phyloP scores from a whole-genome alignment of 2,797 vertebrate species.

The Xenops minutus region DNA sequence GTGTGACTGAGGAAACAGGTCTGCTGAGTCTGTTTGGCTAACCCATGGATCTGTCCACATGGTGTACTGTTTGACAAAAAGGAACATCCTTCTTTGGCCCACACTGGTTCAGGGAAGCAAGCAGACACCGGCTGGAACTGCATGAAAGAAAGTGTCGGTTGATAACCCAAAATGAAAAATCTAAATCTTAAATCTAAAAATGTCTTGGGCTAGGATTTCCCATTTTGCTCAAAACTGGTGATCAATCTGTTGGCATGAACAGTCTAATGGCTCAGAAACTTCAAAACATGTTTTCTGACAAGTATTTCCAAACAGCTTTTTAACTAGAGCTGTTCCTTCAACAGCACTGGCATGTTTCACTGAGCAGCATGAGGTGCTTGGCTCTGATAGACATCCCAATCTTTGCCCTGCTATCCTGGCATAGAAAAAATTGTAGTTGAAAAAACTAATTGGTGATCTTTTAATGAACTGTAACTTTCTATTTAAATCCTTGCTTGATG shows the following conservation, averaged over 20 bases:
- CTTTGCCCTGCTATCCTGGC: background rate
- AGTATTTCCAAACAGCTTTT: background rate
- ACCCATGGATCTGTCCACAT: background rate
- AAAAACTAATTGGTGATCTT: constrained; percentile 13
- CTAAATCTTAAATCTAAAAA: background rate
- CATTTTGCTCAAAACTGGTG: background rate
- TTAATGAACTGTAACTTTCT: constrained; percentile 39
- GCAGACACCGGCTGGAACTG: background rate
- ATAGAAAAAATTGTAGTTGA: background rate
- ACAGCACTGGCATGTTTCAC: background rate
- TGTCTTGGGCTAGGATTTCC: background rate
- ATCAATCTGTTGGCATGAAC: background rate
- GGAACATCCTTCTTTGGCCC: background rate
- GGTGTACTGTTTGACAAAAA: background rate
- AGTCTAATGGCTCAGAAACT: background rate
- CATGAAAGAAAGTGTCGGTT: background rate
- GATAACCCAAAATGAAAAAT: background rate
- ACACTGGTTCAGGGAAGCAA: background rate
- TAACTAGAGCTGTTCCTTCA: background rate
- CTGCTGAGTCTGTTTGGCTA: background rate
- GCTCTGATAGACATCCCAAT: background rate
- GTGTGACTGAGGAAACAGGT: background rate
- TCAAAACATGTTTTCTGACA: background rate
- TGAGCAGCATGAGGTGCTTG: background rate
- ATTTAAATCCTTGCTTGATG: constrained; percentile 35